Conservation (phyloP, 1,140 invertebrate genomes). For the Pseudomyrmex cubaensis region DNA sequence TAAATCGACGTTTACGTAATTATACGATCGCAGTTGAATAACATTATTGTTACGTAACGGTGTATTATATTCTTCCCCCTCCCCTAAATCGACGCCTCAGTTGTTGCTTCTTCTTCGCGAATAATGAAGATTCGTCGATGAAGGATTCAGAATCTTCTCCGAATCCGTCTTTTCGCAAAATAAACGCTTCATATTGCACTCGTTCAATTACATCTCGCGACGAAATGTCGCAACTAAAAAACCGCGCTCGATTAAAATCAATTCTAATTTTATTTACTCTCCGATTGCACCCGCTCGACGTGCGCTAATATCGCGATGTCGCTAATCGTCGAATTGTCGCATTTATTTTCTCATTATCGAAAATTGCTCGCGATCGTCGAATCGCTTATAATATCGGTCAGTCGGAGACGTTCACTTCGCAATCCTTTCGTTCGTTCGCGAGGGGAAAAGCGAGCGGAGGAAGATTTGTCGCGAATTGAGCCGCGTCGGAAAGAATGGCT, state of each 20-base stretch:
- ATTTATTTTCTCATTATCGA: conserved; percentile 22
- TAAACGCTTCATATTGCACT: too few relatives aligned
- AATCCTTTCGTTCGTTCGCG: conserved; percentile 17
- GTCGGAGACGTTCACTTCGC: conserved; percentile 21
- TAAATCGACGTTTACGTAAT: too few relatives aligned
- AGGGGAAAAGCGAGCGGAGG: conserved; percentile 28
- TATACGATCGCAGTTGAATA: too few relatives aligned
- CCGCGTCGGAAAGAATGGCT: not conserved
- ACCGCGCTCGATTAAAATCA: not conserved
- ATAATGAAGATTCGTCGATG: too few relatives aligned
- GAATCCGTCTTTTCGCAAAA: too few relatives aligned
- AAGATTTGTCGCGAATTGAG: conserved; percentile 31
- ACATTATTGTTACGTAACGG: too few relatives aligned
- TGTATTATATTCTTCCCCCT: too few relatives aligned
- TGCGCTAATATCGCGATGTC: not conserved
- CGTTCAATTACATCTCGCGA: too few relatives aligned
- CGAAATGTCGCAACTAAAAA: too few relatives aligned
- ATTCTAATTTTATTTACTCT: not conserved
- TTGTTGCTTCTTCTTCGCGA: too few relatives aligned
- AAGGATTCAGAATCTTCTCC: too few relatives aligned
- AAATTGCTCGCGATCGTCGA: conserved; percentile 8
- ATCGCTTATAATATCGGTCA: not conserved
- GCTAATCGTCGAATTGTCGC: conserved; percentile 4
- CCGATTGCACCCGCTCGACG: not conserved
- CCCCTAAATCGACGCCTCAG: too few relatives aligned